phyloP scores from a whole-genome alignment of 2,888 invertebrate genomes.

The Polydrusus tereticollis region DNA sequence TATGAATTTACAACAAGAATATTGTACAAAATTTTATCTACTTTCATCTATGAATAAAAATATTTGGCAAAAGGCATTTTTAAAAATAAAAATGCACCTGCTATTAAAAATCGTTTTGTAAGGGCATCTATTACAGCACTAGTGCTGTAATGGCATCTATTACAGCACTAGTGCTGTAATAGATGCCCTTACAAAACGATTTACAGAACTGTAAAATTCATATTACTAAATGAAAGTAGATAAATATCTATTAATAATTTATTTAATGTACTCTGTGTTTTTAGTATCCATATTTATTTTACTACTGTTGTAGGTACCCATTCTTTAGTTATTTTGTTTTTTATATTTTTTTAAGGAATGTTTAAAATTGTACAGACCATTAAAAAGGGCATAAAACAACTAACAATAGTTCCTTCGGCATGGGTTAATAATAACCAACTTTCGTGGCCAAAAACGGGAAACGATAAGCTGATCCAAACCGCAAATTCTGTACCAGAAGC shows the following conservation, averaged over 20 bases:
- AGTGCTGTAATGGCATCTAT: too few relatives aligned
- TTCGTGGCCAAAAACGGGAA: neutral
- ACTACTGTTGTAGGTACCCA: neutral
- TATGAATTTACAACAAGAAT: too few relatives aligned
- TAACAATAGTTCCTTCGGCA: neutral
- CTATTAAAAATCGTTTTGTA: too few relatives aligned
- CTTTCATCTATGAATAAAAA: too few relatives aligned
- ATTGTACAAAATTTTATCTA: too few relatives aligned
- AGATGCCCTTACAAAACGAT: too few relatives aligned
- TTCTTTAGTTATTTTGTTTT: neutral
- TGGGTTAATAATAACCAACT: neutral
- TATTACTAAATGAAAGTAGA: too few relatives aligned
- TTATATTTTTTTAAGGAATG: neutral
- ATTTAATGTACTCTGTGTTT: neutral
- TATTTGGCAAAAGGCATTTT: too few relatives aligned
- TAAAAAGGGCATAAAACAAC: neutral
- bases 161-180: too few relatives aligned
- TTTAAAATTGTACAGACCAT: neutral
- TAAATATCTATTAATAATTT: neutral
- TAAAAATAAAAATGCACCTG: too few relatives aligned
- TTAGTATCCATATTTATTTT: neutral
- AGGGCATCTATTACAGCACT: too few relatives aligned
- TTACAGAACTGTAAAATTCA: too few relatives aligned
- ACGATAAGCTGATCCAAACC: slow-evolving; percentile 1
- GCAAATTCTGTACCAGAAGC: slow-evolving; percentile 14